These are phyloP conservation scores for Drosophila fulvimacula DNA, from an alignment of 2,888 invertebrate genomes.

Conservation along the genomic window DNA sequence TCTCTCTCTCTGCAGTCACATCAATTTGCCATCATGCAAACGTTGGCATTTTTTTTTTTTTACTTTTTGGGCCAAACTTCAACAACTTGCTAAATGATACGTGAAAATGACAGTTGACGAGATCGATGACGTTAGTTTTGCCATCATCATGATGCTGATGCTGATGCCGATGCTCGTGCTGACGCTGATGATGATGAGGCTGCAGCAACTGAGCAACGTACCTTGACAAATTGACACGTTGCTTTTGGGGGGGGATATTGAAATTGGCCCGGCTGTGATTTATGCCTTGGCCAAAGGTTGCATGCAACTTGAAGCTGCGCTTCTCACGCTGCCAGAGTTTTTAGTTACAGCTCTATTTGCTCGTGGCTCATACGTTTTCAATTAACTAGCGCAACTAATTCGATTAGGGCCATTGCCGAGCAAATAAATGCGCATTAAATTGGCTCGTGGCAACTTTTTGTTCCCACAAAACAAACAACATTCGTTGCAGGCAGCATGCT, in stretches of 20 bases:
- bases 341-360: slow-evolving; percentile 42
- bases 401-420: slow-evolving; percentile 64
- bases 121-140: slow-evolving; percentile 84
- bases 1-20: slow-evolving; percentile 56
- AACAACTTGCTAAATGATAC: slow-evolving; percentile 83
- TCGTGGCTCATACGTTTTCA: slow-evolving; percentile 67
- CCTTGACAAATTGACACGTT: slow-evolving; percentile 80
- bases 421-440: slow-evolving; percentile 59
- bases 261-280: slow-evolving; percentile 63
- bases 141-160: slow-evolving; percentile 25
- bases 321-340: slow-evolving; percentile 45
- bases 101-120: slow-evolving; percentile 84
- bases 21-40: slow-evolving; percentile 77
- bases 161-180: slow-evolving; percentile 15
- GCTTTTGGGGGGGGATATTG: slow-evolving; percentile 52
- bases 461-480: slow-evolving; percentile 77
- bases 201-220: slow-evolving; percentile 66
- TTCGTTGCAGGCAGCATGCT: neutral
- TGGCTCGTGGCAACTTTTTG: slow-evolving; percentile 59
- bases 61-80: slow-evolving; percentile 51
- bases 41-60: slow-evolving; percentile 44
- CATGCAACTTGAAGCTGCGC: slow-evolving; percentile 17
- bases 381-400: slow-evolving; percentile 76
- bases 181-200: slow-evolving; percentile 52
- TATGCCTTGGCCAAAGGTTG: slow-evolving; percentile 41